A percentile compares a stretch with the other conserved stretches of the same genome.
Evolutionary conservation across 2,888 invertebrate genomes (phyloP).

Genomic region (Ormyrus thymus): DNA sequence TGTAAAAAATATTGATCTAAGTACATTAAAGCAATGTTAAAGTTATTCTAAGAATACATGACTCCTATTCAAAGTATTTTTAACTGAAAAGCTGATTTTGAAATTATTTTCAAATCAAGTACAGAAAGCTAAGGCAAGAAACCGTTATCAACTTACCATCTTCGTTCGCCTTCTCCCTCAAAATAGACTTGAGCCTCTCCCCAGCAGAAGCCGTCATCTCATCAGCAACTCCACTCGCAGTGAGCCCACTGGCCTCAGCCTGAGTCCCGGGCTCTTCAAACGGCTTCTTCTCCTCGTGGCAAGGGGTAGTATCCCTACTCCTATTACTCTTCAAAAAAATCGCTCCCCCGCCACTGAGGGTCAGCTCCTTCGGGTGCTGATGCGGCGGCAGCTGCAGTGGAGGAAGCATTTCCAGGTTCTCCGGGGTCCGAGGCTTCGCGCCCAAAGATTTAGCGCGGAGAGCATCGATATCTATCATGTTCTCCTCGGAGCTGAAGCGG

Average conservation of each 20-base stretch:
- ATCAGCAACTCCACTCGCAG: slow-evolving; percentile 52
- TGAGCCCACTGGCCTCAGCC: slow-evolving; percentile 24
- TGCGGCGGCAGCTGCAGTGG: slow-evolving; percentile 69
- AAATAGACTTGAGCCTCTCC: slow-evolving; percentile 71
- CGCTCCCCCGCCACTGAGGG: slow-evolving; percentile 78
- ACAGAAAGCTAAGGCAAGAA: background rate
- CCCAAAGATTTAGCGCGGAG: slow-evolving; percentile 64
- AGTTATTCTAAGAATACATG: background rate
- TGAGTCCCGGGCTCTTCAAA: slow-evolving; percentile 64
- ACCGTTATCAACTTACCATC: slow-evolving; percentile 63
- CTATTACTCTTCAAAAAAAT: slow-evolving; percentile 79
- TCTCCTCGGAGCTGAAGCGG: slow-evolving; percentile 69
- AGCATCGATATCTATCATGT: slow-evolving; percentile 72
- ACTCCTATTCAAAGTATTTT: too few relatives aligned
- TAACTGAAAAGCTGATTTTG: slow-evolving; percentile 19
- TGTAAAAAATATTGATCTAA: too few relatives aligned
- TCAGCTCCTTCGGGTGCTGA: slow-evolving; percentile 73
- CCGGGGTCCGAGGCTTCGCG: slow-evolving; percentile 57
- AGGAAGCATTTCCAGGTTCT: slow-evolving; percentile 42
- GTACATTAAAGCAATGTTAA: too few relatives aligned
- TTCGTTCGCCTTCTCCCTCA: slow-evolving; percentile 70
- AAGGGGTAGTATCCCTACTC: slow-evolving; percentile 70
- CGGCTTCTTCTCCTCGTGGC: slow-evolving; percentile 63
- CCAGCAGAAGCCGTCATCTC: slow-evolving; percentile 59
- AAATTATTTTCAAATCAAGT: background rate